phyloP scores from a whole-genome alignment of 2,797 vertebrate species.

The Acanthopagrus latus region DNA sequence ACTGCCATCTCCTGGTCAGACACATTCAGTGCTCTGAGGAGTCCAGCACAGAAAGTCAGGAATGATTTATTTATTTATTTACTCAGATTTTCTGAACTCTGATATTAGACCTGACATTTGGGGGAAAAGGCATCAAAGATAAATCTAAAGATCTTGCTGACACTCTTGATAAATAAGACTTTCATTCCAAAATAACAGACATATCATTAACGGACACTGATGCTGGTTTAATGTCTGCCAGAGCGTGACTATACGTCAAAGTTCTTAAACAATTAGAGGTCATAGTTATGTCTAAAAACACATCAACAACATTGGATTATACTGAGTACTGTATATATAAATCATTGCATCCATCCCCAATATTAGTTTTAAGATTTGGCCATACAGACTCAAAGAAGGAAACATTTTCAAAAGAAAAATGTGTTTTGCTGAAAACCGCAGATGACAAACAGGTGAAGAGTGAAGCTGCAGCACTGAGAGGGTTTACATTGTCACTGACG shows the following conservation, averaged over 20 bases:
- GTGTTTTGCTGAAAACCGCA: neutral
- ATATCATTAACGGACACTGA: neutral
- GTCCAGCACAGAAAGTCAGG: neutral
- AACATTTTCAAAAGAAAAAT: neutral
- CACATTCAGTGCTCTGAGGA: constrained; percentile 10
- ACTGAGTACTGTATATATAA: neutral
- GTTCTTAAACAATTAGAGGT: neutral
- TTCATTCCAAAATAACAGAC: neutral
- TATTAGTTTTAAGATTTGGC: neutral
- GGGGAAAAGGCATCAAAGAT: neutral
- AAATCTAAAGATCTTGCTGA: neutral
- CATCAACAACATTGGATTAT: neutral
- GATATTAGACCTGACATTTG: constrained; percentile 1
- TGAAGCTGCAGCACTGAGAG: neutral
- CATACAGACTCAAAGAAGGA: neutral
- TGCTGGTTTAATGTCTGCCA: neutral
- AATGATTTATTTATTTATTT: too few relatives aligned
- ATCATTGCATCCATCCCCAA: neutral
- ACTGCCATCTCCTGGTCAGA: constrained; percentile 84
- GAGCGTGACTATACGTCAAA: neutral
- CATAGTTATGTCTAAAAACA: too few relatives aligned
- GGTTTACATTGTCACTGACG: neutral
- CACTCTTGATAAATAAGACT: neutral
- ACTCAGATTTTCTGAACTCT: neutral
- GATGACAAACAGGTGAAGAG: neutral